Evolutionary conservation across 2,888 invertebrate genomes (phyloP), one percentile per base, ranked within the genome.

Genomic region (Hyalella azteca): DNA sequence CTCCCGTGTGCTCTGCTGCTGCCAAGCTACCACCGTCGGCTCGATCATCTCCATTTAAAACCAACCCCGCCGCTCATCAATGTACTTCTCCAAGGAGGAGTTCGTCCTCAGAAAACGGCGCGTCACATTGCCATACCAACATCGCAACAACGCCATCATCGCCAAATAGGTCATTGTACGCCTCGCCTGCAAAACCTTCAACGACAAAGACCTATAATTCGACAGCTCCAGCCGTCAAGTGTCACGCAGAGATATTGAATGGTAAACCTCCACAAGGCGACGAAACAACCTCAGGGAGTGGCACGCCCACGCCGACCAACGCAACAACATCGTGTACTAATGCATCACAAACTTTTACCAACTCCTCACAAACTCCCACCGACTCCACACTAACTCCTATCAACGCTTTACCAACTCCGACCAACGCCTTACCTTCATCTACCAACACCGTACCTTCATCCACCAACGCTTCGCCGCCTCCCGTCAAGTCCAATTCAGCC

Each of bases 231-330:
- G 26, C 29, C 59, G 66, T 5, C 7, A 59, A 59, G 59, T 29
- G 32, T 15, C 36, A 66, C 13, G n/a, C 66, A 2, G 66, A 66
- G 66, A 66, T 5, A 13, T 15, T 7, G 36, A 66, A 36, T 15
- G 66, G 36, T 36, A 66, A 32, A 29, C 66, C 66, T 4, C 32
- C 66, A 7, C 66, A 32, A 13, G 36, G 36, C 7, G 36, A 66
- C 29, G 66, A 32, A 9, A 15, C 9, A 11, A 15, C 15, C 15
- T 15, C 45, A 13, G 39, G 19, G 36, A 66, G 66, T 15, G 66
- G 36, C 66, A 66, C 66, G 19, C 66, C 66, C 5, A 66, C 66
- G 15, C 66, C 66, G 15, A 66, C 66, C 7, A 66, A 66, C 29
- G 66, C 66, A 9, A 15, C 9, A 11, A 15, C 15, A 11, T 15